A percentile compares a stretch with the other conserved stretches of the same genome.
Conservation (phyloP, 1,140 invertebrate genomes). For the Phymastichus coffea region DNA sequence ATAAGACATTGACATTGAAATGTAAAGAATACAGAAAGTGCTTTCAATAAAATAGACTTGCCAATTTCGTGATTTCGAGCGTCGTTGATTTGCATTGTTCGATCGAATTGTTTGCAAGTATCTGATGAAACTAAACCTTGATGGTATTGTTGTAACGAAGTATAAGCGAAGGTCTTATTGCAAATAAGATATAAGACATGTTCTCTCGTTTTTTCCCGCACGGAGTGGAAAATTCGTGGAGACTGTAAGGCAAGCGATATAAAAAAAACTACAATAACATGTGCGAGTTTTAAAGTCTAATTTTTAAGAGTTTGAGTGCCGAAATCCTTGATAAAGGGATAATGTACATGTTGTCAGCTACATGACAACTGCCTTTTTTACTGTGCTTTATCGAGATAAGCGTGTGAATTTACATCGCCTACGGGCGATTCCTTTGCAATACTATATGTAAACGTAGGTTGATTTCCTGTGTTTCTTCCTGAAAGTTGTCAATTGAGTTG, state of each 20-base stretch:
- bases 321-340: constrained; percentile 30
- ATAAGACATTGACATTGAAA: not conserved
- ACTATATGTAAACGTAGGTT: not conserved
- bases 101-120: constrained; percentile 6
- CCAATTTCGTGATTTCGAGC: constrained; percentile 5
- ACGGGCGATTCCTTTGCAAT: constrained; percentile 17
- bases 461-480: constrained; percentile 5
- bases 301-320: constrained; percentile 31
- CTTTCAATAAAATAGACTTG: not conserved
- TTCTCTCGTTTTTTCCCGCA: constrained; percentile 40
- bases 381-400: constrained; percentile 23
- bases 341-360: constrained; percentile 29
- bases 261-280: constrained; percentile 10
- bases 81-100: constrained; percentile 15
- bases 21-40: not conserved
- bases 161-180: constrained; percentile 20
- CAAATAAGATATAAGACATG: constrained; percentile 4
- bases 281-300: constrained; percentile 19
- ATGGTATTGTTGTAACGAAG: constrained; percentile 27
- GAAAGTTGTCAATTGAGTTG: constrained; percentile 10
- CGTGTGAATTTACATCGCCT: constrained; percentile 18
- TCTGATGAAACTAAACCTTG: constrained; percentile 17
- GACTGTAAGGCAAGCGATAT: constrained; percentile 25
- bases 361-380: constrained; percentile 25
- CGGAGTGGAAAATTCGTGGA: constrained; percentile 36